Conservation (phyloP, 2,113 vertebrate species). For the Speoplatyrhinus poulsoni region DNA sequence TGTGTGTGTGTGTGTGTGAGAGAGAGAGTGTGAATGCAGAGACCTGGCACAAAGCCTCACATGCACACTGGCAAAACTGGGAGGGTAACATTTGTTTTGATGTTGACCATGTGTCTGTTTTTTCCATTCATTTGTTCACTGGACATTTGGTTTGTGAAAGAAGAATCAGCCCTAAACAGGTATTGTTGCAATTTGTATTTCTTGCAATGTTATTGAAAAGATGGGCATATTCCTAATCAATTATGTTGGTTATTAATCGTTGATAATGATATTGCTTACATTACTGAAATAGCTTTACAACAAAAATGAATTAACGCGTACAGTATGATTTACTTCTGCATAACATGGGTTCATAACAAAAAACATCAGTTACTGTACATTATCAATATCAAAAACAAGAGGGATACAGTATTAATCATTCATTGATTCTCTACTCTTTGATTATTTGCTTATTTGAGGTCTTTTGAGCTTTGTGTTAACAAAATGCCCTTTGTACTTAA, state of each 20-base stretch:
- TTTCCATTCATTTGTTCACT: conserved; percentile 35
- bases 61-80: conserved; percentile 24
- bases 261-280: too few species aligned
- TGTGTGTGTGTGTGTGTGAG: conserved; percentile 13
- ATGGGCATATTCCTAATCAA: too few species aligned
- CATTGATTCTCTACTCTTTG: background rate
- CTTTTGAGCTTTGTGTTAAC: background rate
- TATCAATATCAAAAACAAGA: too few species aligned
- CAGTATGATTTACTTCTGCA: background rate
- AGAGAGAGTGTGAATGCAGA: conserved; percentile 17
- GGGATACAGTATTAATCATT: too few species aligned
- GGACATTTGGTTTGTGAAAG: conserved; percentile 55
- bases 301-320: too few species aligned
- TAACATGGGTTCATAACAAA: background rate
- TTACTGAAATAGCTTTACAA: too few species aligned
- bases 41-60: conserved; percentile 31
- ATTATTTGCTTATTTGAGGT: background rate
- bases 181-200: conserved; percentile 18
- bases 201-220: too few species aligned
- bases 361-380: background rate
- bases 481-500: background rate
- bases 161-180: conserved; percentile 32
- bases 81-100: conserved; percentile 45
- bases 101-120: conserved; percentile 23
- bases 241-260: too few species aligned